These are phyloP conservation scores for Gallinago stenura DNA, from an alignment of 2,797 vertebrate species.

Conservation along the genomic window DNA sequence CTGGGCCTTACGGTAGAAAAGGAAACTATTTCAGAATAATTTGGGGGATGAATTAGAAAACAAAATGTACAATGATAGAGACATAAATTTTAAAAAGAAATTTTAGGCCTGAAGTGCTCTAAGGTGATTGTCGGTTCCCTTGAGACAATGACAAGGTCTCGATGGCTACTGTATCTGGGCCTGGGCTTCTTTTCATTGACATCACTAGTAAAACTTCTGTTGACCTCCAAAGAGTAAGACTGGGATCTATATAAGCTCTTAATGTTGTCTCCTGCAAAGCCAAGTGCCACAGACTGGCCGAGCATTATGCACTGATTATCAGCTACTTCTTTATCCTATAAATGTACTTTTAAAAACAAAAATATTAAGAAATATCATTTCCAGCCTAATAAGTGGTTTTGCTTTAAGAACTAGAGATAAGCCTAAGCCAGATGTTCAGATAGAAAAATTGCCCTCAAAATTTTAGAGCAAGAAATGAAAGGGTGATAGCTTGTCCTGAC, in stretches of 20 bases:
- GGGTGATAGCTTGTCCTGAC: neutral
- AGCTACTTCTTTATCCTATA: neutral
- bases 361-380: neutral
- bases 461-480: neutral
- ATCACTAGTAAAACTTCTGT: neutral
- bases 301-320: neutral
- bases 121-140: neutral
- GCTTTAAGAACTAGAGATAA: neutral
- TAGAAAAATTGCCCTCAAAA: neutral
- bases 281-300: neutral
- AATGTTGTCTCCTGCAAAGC: neutral
- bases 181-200: neutral
- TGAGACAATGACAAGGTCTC: neutral
- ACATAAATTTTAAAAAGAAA: neutral
- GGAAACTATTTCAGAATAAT: constrained; percentile 53
- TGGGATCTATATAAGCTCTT: neutral
- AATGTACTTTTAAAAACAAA: neutral
- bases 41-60: neutral
- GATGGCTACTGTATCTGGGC: neutral
- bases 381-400: neutral
- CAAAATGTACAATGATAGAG: constrained; percentile 21
- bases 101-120: neutral
- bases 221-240: neutral
- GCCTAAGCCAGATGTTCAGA: neutral
- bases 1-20: constrained; percentile 45